Percentiles rank a stretch among this genome's conserved stretches.
Conservation (phyloP, 2,888 invertebrate species). For the Polydrusus pterygomalis region DNA sequence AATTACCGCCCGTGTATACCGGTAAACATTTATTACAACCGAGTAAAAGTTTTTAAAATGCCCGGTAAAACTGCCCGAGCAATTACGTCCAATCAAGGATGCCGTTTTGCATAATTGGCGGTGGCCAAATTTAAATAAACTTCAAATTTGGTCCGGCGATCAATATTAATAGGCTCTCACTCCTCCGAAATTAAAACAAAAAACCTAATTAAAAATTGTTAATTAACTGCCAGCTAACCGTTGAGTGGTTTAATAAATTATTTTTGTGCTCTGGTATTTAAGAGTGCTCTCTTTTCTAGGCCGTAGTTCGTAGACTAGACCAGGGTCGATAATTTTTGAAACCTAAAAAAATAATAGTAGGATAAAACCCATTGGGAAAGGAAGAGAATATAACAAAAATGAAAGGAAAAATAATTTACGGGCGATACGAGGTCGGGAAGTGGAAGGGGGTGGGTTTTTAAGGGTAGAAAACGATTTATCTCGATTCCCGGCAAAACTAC, state of each 20-base stretch:
- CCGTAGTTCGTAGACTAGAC: too few relatives aligned
- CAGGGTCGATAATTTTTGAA: too few relatives aligned
- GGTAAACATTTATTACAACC: slow-evolving; percentile 22
- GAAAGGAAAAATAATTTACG: too few relatives aligned
- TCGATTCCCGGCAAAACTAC: too few relatives aligned
- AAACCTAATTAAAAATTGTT: slow-evolving; percentile 28
- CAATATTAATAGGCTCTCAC: slow-evolving; percentile 48
- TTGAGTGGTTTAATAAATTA: slow-evolving; percentile 34
- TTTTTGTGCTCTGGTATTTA: slow-evolving; percentile 38
- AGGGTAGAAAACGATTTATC: too few relatives aligned
- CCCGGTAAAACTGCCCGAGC: slow-evolving; percentile 30
- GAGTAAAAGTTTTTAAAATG: slow-evolving; percentile 18
- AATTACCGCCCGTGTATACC: slow-evolving; percentile 9
- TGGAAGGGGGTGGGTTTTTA: too few relatives aligned
- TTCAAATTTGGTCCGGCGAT: slow-evolving; percentile 42
- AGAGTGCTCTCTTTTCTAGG: slow-evolving; percentile 18
- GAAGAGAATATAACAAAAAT: too few relatives aligned
- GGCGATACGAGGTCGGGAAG: too few relatives aligned
- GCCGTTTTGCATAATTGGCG: slow-evolving; percentile 44
- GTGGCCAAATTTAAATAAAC: slow-evolving; percentile 45
- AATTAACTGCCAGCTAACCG: slow-evolving; percentile 18
- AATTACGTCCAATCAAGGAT: slow-evolving; percentile 27
- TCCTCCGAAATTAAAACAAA: slow-evolving; percentile 26
- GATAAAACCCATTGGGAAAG: too few relatives aligned
- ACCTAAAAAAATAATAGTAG: too few relatives aligned